phyloP scores from a whole-genome alignment of 2,797 vertebrate genomes.

The Crossoptilon crossoptilon region DNA sequence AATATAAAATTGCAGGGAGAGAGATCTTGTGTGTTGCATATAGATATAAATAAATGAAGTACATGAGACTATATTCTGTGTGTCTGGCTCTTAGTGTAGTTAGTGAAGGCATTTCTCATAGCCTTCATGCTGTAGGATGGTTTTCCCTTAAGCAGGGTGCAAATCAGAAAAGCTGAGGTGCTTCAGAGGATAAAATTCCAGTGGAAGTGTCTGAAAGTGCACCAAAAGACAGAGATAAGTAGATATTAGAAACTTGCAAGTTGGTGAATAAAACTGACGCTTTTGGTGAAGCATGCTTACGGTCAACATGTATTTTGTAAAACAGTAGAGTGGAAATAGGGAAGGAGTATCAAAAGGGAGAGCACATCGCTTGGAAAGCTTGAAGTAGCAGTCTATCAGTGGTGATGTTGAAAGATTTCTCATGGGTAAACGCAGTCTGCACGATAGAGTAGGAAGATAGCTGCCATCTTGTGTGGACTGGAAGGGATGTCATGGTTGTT shows the following conservation, averaged over 20 bases:
- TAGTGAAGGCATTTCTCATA: not conserved
- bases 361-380: not conserved
- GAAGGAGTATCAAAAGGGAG: not conserved
- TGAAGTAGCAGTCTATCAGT: not conserved
- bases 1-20: fast-evolving
- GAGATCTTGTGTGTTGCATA: not conserved
- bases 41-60: not conserved
- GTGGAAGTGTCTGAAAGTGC: not conserved
- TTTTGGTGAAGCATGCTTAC: not conserved
- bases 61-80: fast-evolving
- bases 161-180: not conserved
- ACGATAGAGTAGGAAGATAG: not conserved
- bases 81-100: not conserved
- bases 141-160: not conserved
- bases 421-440: not conserved
- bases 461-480: not conserved
- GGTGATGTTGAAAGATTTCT: not conserved
- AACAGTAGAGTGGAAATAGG: not conserved
- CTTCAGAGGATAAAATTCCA: not conserved
- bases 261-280: not conserved
- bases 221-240: not conserved
- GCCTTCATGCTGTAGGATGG: not conserved
- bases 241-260: not conserved
- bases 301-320: not conserved
- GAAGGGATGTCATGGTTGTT: not conserved